A percentile compares a stretch with the other conserved stretches of the same genome.
These are phyloP conservation scores for Butorides virescens DNA, from an alignment of 2,113 vertebrate genomes.

Conservation along the genomic window DNA sequence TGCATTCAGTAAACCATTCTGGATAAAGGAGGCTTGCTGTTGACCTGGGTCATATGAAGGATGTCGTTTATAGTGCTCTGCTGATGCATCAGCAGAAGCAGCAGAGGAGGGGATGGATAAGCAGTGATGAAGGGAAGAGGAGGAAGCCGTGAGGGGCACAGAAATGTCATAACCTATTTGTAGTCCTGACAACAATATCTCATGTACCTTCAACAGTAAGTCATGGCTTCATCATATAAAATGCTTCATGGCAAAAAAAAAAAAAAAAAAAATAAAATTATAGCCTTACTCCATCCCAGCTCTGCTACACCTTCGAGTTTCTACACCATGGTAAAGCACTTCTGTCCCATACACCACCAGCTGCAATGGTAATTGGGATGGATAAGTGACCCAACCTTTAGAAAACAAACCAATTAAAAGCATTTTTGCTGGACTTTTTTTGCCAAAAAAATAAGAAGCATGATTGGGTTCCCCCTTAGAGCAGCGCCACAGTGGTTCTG, in stretches of 20 bases:
- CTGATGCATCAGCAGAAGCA: neutral
- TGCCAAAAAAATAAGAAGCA: neutral
- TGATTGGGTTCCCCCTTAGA: neutral
- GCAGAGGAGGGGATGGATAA: neutral
- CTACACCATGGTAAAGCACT: neutral
- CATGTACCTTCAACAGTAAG: neutral
- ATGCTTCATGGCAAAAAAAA: neutral
- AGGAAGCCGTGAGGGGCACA: neutral
- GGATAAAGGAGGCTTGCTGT: neutral
- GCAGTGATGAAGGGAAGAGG: neutral
- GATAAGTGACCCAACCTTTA: neutral
- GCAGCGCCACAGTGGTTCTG: neutral
- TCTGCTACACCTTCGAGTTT: neutral
- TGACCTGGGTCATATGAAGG: fast-evolving
- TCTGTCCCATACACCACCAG: neutral
- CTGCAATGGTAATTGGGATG: neutral
- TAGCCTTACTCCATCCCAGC: neutral
- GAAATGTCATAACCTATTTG: neutral
- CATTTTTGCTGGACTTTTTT: neutral
- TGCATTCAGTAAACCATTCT: neutral
- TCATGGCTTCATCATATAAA: neutral
- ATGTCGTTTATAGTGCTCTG: neutral
- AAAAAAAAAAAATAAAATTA: neutral
- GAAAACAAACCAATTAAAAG: neutral
- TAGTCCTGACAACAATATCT: neutral